Base-by-base conservation (phyloP, 2,797 vertebrate genomes). In the Synanceia verrucosa region DNA sequence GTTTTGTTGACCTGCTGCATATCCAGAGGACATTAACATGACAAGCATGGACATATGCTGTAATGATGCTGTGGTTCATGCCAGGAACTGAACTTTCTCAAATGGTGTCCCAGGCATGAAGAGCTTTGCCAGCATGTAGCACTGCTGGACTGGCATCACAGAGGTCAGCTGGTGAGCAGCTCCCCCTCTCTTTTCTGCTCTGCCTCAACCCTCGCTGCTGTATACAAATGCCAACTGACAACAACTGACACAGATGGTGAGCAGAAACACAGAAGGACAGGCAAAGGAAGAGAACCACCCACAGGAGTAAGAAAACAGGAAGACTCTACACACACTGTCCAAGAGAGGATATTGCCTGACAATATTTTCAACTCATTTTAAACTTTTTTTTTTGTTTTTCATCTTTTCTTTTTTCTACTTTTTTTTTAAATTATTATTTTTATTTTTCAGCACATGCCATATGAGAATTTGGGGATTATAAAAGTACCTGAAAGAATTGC, bases 401-500 rank as follows among this genome's bases (percentile, higher is more conserved):
- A 57, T 68, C 44, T 86, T 89, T 89, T 88, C 28, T 83, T 88
- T 89, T 88, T 91, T 87, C 68, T 76, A 61, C 75, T 85, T 88
- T 34, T 88, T 90, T 86, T 57, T 16, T 4, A 36, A 71, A 47
- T 66, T 28, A 51, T 85, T 89, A 86, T 24, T 67, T 63, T 78
- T 88, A 93, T 74, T 79, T 81, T 86, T 39, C 70, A 89, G 85
- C 89, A 95, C 97, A 98, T 99, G 97, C 97, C 96, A 91, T 90
- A 93, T 93, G 92, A 93, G 93, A 93, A 91, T 94, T 89, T 86
- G 70, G 89, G 90, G 94, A 96, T 98, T 98, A 97, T 96, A 99
- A 98, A 99, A 98, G 96, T 97, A 97, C 96, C 97, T 97, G 97
- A 97, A 97, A 94, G 93, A 94, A 98, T 95, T 93, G 94, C 95